phyloP scores from a whole-genome alignment of 2,888 invertebrate species.

The Coremacera marginata region DNA sequence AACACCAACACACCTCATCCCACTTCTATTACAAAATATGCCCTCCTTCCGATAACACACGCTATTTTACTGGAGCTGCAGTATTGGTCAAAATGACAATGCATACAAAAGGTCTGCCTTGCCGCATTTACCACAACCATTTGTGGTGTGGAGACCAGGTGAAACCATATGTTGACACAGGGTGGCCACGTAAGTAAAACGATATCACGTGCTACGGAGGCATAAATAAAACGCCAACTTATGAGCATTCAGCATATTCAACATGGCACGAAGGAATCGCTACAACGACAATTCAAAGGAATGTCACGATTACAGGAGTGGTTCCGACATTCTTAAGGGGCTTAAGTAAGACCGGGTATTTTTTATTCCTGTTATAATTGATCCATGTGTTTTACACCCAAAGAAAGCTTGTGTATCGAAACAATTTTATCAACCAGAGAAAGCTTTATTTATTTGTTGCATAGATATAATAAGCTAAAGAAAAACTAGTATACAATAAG shows the following conservation, averaged over 20 bases:
- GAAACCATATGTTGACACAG: constrained; percentile 1
- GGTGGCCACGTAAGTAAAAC: constrained; percentile 48
- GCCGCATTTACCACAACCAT: not conserved
- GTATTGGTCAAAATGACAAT: not conserved
- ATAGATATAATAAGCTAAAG: too few species aligned
- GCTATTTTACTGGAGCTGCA: not conserved
- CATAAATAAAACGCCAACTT: constrained; percentile 59
- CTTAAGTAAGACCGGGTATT: too few species aligned
- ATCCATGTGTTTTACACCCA: too few species aligned
- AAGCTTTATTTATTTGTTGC: too few species aligned
- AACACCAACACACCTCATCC: too few species aligned
- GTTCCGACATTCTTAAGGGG: too few species aligned
- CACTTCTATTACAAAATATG: too few species aligned
- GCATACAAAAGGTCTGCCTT: not conserved
- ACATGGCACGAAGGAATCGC: constrained; percentile 42
- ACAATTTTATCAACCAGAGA: too few species aligned
- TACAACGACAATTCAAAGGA: constrained; percentile 31
- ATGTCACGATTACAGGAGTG: constrained; percentile 37
- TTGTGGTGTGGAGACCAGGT: not conserved
- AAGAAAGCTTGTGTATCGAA: too few species aligned
- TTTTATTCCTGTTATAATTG: too few species aligned
- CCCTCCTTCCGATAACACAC: not conserved
- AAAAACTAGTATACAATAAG: too few species aligned
- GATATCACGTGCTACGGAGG: constrained; percentile 55
- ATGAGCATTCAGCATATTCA: constrained; percentile 58